A percentile compares a stretch with the other conserved stretches of the same genome.
These are phyloP conservation scores for Babyrousa celebensis DNA, from an alignment of 2,797 vertebrate species.

Conservation along the genomic window DNA sequence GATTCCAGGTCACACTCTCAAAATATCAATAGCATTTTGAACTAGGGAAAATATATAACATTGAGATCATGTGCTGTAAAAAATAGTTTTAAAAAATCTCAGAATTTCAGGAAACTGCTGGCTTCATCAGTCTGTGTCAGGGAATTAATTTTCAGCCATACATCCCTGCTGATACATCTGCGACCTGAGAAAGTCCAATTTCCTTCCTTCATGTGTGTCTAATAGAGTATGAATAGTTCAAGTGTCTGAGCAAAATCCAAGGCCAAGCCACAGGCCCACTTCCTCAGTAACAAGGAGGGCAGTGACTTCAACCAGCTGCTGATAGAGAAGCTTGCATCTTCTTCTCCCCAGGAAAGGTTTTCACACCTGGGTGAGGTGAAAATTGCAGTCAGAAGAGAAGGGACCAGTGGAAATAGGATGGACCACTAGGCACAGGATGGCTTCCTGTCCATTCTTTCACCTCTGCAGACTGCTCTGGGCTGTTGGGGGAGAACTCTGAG, in stretches of 20 bases:
- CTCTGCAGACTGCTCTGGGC: background rate
- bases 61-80: conserved; percentile 67
- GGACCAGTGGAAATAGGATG: background rate
- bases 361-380: conserved; percentile 82
- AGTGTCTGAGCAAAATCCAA: conserved; percentile 80
- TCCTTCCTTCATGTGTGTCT: conserved; percentile 87
- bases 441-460: conserved; percentile 4
- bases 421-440: conserved; percentile 11
- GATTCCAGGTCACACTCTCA: background rate
- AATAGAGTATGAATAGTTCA: conserved; percentile 86
- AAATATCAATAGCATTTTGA: conserved; percentile 50
- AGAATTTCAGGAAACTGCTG: conserved; percentile 76
- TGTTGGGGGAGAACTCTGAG: background rate
- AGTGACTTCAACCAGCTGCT: conserved; percentile 62
- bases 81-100: conserved; percentile 75
- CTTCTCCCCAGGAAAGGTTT: conserved; percentile 79
- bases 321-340: conserved; percentile 42
- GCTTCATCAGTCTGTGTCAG: conserved; percentile 87
- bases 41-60: conserved; percentile 14
- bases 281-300: conserved; percentile 48
- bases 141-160: conserved; percentile 87
- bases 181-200: conserved; percentile 88
- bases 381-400: conserved; percentile 82
- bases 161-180: conserved; percentile 85
- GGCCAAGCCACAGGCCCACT: conserved; percentile 38